Evolutionary conservation across 1,140 invertebrate species (phyloP).

Genomic region (Aricia agestis): DNA sequence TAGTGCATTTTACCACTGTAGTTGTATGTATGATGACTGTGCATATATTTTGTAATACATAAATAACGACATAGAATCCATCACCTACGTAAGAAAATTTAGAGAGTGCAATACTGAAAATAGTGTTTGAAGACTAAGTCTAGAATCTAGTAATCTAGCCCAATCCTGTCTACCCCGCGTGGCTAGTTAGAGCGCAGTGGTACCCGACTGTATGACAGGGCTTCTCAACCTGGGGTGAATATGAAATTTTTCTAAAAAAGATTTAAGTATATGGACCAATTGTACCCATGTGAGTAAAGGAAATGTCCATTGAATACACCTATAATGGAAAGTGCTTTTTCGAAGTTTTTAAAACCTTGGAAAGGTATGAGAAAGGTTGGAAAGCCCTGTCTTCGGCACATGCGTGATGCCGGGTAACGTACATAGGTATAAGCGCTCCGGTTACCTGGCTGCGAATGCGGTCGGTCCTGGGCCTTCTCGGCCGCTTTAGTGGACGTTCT

Average conservation of each 20-base stretch:
- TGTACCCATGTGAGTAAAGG: not conserved
- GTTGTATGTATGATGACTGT: not conserved
- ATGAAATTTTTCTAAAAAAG: too few relatives aligned
- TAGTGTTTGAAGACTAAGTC: not conserved
- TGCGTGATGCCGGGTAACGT: slow-evolving; percentile 54
- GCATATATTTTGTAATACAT: not conserved
- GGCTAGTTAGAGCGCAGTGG: slow-evolving; percentile 58
- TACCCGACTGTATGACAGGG: slow-evolving; percentile 34
- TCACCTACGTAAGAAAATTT: slow-evolving; percentile 28
- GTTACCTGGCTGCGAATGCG: slow-evolving; percentile 77
- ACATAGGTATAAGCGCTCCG: slow-evolving; percentile 63
- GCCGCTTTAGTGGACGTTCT: slow-evolving; percentile 77
- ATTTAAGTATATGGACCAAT: not conserved
- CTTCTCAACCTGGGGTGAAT: slow-evolving; percentile 34
- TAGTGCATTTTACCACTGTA: not conserved
- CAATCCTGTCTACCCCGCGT: slow-evolving; percentile 34
- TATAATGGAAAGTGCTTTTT: too few relatives aligned
- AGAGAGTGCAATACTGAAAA: slow-evolving; percentile 18
- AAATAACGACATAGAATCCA: slow-evolving; percentile 14
- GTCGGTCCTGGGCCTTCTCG: slow-evolving; percentile 76
- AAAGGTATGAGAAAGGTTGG: not conserved
- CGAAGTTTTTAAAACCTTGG: too few relatives aligned
- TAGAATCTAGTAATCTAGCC: slow-evolving; percentile 16
- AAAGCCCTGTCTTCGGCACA: slow-evolving; percentile 56
- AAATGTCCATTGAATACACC: not conserved